A percentile compares a stretch with the other conserved stretches of the same genome.
Evolutionary conservation across 2,113 vertebrate genomes (phyloP).

Genomic region (Pleuronectes platessa): DNA sequence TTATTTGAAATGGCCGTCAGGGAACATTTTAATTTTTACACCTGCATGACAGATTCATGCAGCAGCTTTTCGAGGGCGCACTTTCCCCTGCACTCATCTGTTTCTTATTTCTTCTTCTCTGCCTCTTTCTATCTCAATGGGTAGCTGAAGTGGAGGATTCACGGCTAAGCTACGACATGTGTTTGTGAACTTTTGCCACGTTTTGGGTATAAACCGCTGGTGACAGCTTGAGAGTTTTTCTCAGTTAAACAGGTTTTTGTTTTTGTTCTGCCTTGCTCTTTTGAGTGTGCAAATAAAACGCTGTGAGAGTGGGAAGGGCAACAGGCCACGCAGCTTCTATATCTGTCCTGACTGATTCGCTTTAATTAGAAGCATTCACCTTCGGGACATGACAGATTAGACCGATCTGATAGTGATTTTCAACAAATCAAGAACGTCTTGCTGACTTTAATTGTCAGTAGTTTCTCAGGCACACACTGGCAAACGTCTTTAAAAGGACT

Average conservation of each 20-base stretch:
- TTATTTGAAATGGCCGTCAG: too few species aligned
- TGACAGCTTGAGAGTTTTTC: constrained; percentile 50
- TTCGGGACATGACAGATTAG: constrained; percentile 33
- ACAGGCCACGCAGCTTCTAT: constrained; percentile 21
- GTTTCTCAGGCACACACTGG: constrained; percentile 28
- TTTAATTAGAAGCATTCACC: constrained; percentile 30
- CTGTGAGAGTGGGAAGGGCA: constrained; percentile 3
- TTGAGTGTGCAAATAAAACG: constrained; percentile 13
- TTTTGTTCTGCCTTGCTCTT: constrained; percentile 25
- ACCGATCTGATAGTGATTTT: neutral
- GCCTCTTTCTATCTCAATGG: too few species aligned
- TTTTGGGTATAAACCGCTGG: constrained; percentile 41
- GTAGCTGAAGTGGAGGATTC: too few species aligned
- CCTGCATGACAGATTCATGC: constrained; percentile 30
- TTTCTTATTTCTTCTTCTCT: too few species aligned
- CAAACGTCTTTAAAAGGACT: constrained; percentile 16
- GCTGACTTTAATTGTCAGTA: neutral
- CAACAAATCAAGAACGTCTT: neutral
- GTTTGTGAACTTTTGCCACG: constrained; percentile 6
- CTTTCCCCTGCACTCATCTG: too few species aligned
- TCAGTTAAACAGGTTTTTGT: constrained; percentile 40
- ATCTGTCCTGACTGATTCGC: neutral
- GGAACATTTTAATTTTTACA: constrained; percentile 7
- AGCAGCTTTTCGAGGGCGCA: too few species aligned
- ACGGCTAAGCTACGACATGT: constrained; percentile 21